Conservation (phyloP, 1,140 invertebrate species). For the Centruroides sculpturatus region DNA sequence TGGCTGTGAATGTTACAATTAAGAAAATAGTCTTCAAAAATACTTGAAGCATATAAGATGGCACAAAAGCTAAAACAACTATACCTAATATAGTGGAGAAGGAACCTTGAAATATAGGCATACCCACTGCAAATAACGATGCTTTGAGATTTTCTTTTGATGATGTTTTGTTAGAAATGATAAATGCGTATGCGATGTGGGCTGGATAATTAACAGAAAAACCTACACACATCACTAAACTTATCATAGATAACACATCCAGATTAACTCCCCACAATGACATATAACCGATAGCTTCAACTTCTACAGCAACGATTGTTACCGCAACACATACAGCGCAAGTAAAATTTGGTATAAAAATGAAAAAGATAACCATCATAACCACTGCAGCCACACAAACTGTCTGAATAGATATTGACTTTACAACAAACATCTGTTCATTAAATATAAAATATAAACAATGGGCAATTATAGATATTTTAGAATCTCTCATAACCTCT, state of each 20-base stretch:
- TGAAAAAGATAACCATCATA: conserved; percentile 89
- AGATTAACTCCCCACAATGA: conserved; percentile 84
- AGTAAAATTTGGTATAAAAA: conserved; percentile 87
- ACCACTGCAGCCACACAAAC: conserved; percentile 77
- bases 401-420: conserved; percentile 52
- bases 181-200: conserved; percentile 76
- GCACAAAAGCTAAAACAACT: background rate
- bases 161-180: background rate
- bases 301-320: conserved; percentile 84
- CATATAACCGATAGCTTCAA: conserved; percentile 94
- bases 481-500: conserved; percentile 68
- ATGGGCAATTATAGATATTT: conserved; percentile 44
- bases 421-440: conserved; percentile 53
- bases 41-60: conserved; percentile 27
- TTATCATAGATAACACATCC: conserved; percentile 96
- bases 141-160: background rate
- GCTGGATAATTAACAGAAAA: conserved; percentile 95
- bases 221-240: conserved; percentile 95
- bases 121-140: background rate
- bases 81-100: background rate
- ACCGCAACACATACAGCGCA: conserved; percentile 90
- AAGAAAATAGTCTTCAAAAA: background rate
- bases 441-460: conserved; percentile 58
- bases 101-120: background rate
- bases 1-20: conserved; percentile 69